Evolutionary conservation across 2,797 vertebrate genomes (phyloP).

Genomic region (Alexandromys oeconomus): DNA sequence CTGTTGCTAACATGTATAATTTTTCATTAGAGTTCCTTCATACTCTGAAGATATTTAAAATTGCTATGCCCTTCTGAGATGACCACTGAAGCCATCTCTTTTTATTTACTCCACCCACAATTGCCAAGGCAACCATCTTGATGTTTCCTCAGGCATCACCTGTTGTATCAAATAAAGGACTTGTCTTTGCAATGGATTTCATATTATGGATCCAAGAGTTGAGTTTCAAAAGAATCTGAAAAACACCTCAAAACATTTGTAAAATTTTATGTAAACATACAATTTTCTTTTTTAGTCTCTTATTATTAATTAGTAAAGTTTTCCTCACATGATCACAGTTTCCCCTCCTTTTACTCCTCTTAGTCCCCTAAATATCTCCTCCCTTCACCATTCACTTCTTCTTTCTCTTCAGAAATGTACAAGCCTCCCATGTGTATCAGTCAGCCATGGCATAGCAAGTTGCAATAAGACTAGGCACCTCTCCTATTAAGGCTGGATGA

Average conservation of each 20-base stretch:
- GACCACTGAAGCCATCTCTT: neutral
- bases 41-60: constrained; percentile 26
- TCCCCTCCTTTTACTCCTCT: neutral
- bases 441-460: neutral
- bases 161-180: neutral
- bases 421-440: neutral
- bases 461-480: neutral
- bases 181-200: neutral
- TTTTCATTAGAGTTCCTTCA: constrained; percentile 33
- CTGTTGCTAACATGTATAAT: constrained; percentile 13
- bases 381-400: neutral
- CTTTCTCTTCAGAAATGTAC: too few species aligned
- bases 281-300: neutral
- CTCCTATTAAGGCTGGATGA: neutral
- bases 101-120: neutral
- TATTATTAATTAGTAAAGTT: neutral
- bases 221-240: neutral
- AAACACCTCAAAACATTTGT: neutral
- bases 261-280: neutral
- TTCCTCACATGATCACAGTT: neutral
- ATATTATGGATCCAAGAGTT: neutral
- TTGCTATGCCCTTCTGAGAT: neutral
- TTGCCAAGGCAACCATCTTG: neutral
- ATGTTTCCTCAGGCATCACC: neutral
- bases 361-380: neutral